These are phyloP conservation scores for Trigoniulus corallinus DNA, from an alignment of 1,140 invertebrate genomes.

Conservation along the genomic window DNA sequence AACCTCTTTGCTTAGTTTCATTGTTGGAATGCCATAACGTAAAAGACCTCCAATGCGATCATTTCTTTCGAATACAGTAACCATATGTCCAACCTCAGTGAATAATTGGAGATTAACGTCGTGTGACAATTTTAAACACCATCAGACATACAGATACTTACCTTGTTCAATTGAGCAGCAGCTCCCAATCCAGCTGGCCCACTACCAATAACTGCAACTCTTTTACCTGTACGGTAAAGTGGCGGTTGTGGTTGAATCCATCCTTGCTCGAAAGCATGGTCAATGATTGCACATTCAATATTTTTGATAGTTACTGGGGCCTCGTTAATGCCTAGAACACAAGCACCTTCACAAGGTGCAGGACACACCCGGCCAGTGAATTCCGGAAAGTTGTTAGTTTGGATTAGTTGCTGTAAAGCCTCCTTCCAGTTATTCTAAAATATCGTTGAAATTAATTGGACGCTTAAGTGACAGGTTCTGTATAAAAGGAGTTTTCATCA, in stretches of 20 bases:
- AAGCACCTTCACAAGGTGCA: slow-evolving; percentile 95
- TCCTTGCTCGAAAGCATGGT: slow-evolving; percentile 91
- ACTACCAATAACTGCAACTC: slow-evolving; percentile 83
- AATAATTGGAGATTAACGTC: no score
- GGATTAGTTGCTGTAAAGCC: slow-evolving; percentile 83
- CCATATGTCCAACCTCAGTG: slow-evolving; percentile 57
- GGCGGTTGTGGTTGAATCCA: slow-evolving; percentile 80
- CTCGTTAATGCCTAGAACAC: slow-evolving; percentile 89
- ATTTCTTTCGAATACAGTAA: slow-evolving; percentile 93
- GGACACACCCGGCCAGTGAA: slow-evolving; percentile 97
- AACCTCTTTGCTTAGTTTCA: slow-evolving; percentile 88
- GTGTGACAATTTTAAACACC: not conserved
- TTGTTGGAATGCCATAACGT: slow-evolving; percentile 94
- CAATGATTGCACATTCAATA: slow-evolving; percentile 97
- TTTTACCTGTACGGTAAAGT: slow-evolving; percentile 53
- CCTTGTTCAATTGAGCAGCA: slow-evolving; percentile 94
- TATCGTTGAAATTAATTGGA: not conserved
- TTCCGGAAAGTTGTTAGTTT: slow-evolving; percentile 99
- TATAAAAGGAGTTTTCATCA: no score
- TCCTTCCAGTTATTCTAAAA: slow-evolving; percentile 76
- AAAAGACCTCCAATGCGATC: slow-evolving; percentile 86
- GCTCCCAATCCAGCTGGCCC: slow-evolving; percentile 89
- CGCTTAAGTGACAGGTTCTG: no score
- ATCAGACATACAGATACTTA: slow-evolving; percentile 21
- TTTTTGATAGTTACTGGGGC: slow-evolving; percentile 97